phyloP scores from a whole-genome alignment of 1,140 invertebrate genomes.

The Phenacoccus solenopsis region DNA sequence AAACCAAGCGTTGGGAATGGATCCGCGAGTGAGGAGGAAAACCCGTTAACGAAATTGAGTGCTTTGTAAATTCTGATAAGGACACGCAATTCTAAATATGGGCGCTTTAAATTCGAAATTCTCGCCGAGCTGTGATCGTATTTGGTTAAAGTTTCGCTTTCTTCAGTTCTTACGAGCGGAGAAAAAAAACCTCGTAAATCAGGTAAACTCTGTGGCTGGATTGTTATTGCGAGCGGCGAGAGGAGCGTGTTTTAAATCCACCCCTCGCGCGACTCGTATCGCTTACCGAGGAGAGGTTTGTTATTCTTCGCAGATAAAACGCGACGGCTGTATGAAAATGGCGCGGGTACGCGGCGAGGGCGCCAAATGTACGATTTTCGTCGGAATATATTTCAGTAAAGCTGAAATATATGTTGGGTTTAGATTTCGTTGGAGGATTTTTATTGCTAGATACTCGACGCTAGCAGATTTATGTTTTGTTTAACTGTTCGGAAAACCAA shows the following conservation, averaged over 20 bases:
- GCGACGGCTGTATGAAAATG: background rate
- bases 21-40: background rate
- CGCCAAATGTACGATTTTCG: background rate
- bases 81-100: background rate
- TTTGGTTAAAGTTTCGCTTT: background rate
- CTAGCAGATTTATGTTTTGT: background rate
- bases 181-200: background rate
- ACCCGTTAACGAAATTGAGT: background rate
- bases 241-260: background rate
- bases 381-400: background rate
- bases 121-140: background rate
- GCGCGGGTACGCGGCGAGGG: background rate
- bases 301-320: background rate
- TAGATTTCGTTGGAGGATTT: background rate
- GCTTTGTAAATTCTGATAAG: conserved; percentile 2
- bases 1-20: too few species aligned
- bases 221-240: background rate
- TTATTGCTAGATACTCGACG: conserved; percentile 1
- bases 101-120: background rate
- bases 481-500: background rate
- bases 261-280: background rate
- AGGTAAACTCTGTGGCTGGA: background rate
- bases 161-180: background rate
- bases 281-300: too few species aligned
- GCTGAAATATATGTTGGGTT: background rate